Percentiles rank a stretch among this genome's conserved stretches.
These are phyloP conservation scores for Aleiodes sp. DNA, from an alignment of 1,140 invertebrate genomes.

Conservation along the genomic window DNA sequence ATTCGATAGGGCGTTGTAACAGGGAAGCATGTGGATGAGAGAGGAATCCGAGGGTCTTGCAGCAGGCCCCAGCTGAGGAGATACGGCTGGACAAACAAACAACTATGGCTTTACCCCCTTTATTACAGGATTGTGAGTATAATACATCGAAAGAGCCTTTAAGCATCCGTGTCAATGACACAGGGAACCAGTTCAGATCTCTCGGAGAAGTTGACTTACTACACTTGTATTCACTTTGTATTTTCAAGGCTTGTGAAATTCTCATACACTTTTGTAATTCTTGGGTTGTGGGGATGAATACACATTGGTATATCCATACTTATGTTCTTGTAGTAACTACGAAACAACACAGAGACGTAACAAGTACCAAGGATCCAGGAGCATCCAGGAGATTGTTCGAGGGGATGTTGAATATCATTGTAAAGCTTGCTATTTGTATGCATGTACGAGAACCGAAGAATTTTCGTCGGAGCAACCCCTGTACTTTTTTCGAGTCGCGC, in stretches of 20 bases:
- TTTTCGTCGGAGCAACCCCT: too few relatives aligned
- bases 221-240: background rate
- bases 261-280: background rate
- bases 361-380: constrained; percentile 53
- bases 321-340: constrained; percentile 39
- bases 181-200: constrained; percentile 10
- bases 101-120: constrained; percentile 17
- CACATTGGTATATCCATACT: background rate
- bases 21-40: constrained; percentile 55
- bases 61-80: constrained; percentile 44
- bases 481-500: background rate
- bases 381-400: constrained; percentile 39
- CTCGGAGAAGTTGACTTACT: too few relatives aligned
- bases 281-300: background rate
- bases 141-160: constrained; percentile 18
- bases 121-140: constrained; percentile 12
- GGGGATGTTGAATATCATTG: constrained; percentile 26
- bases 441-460: too few relatives aligned
- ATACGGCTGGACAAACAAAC: constrained; percentile 15
- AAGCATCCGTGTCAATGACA: background rate
- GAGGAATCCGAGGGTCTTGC: constrained; percentile 54
- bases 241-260: background rate
- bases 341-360: constrained; percentile 55
- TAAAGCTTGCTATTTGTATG: background rate
- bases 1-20: constrained; percentile 65